These are phyloP conservation scores for Ptilorrhoa leucosticta DNA, from an alignment of 2,113 vertebrate genomes.

Conservation along the genomic window DNA sequence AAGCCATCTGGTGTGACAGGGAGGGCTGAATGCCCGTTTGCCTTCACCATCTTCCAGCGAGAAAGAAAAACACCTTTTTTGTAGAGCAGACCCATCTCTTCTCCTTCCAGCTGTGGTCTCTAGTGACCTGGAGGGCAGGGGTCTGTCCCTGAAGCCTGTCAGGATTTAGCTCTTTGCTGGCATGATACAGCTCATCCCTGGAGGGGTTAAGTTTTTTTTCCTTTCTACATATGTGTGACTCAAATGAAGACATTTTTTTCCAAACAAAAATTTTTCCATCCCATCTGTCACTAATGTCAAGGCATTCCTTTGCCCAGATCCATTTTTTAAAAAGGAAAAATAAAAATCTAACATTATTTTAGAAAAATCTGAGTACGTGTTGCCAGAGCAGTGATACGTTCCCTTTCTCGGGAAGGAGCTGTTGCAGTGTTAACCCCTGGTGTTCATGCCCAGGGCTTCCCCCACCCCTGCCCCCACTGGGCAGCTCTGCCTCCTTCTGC, in stretches of 20 bases:
- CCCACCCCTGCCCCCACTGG: rapidly evolving
- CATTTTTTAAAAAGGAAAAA: background rate
- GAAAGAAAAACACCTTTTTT: background rate
- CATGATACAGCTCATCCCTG: background rate
- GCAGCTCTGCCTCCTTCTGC: background rate
- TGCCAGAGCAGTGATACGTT: background rate
- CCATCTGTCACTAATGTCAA: conserved; percentile 62
- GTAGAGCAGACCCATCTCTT: background rate
- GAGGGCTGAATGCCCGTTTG: background rate
- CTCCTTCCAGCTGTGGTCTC: background rate
- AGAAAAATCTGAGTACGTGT: background rate
- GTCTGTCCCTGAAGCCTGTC: rapidly evolving
- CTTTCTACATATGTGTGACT: background rate
- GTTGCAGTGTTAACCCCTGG: background rate
- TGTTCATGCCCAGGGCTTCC: background rate
- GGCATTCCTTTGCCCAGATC: conserved; percentile 26
- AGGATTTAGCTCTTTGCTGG: background rate
- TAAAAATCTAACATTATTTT: background rate
- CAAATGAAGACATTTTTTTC: background rate
- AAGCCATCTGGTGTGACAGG: background rate
- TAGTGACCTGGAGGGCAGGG: background rate
- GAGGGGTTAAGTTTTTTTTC: background rate
- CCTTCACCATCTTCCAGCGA: background rate
- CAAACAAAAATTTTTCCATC: background rate
- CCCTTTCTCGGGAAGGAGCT: background rate